phyloP scores from a whole-genome alignment of 37 sponge, comb jelly and placozoan genomes.

The Bolinopsis microptera region DNA sequence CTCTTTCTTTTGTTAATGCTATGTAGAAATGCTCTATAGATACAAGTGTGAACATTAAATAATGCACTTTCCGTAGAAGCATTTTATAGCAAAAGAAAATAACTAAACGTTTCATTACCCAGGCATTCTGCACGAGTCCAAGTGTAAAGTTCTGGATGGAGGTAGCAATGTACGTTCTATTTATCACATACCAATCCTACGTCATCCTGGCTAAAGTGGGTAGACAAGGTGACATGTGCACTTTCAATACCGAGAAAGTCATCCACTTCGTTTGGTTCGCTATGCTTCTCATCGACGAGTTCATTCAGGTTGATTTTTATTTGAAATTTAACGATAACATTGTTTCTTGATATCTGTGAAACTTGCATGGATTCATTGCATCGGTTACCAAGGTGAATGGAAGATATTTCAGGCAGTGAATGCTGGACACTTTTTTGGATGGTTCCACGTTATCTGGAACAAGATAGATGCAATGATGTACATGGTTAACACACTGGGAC shows the following conservation, averaged over 20 bases:
- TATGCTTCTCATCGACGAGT: conserved; percentile 24
- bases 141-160: conserved; percentile 54
- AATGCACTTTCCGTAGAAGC: too few relatives aligned
- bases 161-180: not conserved
- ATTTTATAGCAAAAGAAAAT: not conserved
- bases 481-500: not conserved
- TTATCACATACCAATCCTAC: not conserved
- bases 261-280: not conserved
- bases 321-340: too few relatives aligned
- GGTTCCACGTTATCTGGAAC: conserved; percentile 23
- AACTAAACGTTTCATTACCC: not conserved
- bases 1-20: not conserved
- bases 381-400: not conserved
- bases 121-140: conserved; percentile 33
- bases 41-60: too few relatives aligned
- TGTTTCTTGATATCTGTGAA: too few relatives aligned
- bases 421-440: not conserved
- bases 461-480: conserved; percentile 48
- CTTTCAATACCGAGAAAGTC: not conserved
- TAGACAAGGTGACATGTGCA: not conserved
- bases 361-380: not conserved
- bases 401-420: not conserved
- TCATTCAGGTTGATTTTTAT: conserved; percentile 13
- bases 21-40: not conserved
- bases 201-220: conserved; percentile 38